Evolutionary conservation across 2,797 vertebrate species (phyloP), one percentile per base, ranked within the genome.

Genomic region (Pelodytes ibericus): DNA sequence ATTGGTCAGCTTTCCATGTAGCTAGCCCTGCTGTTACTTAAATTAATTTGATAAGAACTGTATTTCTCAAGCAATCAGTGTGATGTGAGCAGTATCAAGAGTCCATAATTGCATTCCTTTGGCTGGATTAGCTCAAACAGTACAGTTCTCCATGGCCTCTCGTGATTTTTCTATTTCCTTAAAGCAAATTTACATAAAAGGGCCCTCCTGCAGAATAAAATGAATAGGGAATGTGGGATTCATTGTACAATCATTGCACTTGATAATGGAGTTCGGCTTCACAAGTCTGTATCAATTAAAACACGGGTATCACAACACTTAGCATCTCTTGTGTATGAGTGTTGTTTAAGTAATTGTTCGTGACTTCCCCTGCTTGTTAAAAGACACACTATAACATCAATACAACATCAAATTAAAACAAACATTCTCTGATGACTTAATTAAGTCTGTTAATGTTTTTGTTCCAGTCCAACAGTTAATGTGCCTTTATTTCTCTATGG

Each of bases 161-260:
- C 68, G 51, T 71, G 60, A 58, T 56, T 58, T n/a, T 60, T 63
- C 53, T 11, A 59, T 77, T 71, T 77, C 33, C 51, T 64, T 31
- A 71, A 77, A 44, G 31, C 61, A 77, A 49, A 77, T 65, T 64
- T 47, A 64, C 47, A 33, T 44, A 31, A 71, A 71, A 31, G 11
- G 29, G 41, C 7, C 13, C 39, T 64, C 60, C 67, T 64, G 11
- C 30, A 57, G 51, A 71, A 57, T 56, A 24, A 66, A 51, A 27
- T 24, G 15, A 72, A 51, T 72, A 51, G 56, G 62, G 41, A 67
- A 18, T 61, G 30, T 67, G 75, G 69, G 69, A 72, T 66, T 60
- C 10, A 65, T 51, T 66, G 11, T 65, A 27, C 16, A 30, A 31
- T 57, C 49, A 57, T 47, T 63, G 47, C 58, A 26, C 36, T n/a